Evolutionary conservation across 2,797 vertebrate genomes (phyloP), one percentile per base, ranked within the genome.

Genomic region (Cuniculus paca): DNA sequence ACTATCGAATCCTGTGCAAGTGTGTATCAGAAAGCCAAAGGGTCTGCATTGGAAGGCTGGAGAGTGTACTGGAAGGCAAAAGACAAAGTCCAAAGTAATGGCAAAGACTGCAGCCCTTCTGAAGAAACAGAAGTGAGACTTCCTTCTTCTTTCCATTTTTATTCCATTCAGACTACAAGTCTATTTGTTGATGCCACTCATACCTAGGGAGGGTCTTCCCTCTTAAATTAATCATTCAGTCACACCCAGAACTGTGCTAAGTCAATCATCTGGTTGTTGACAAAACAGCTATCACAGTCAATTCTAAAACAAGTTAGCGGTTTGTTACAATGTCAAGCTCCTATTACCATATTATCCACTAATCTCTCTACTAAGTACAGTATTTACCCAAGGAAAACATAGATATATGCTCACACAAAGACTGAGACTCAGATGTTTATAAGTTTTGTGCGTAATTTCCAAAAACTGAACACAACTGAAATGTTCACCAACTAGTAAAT

Each of bases 281-380:
- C 31, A 95, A 92, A 78, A 63, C 20, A 60, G 58, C 24, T 26
- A 60, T 60, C 24, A 26, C 22, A 50, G 60, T 34, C 61, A 82
- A 61, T 90, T 92, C 72, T 58, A 56, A 92, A 94, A 70, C 13
- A 79, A 13, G 52, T 52, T 48, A 45, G 7, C 54, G 39, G 50
- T 82, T 96, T 92, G 45, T 91, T 90, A 84, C 22, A 24, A 85
- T 92, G 68, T 91, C 86, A 92, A 83, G 60, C 2, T 14, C 36
- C 10, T 13, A n/a, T 28, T 42, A 82, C 16, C 12, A 9, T 54
- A 42, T 54, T 92, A 65, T 13, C 28, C 39, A 70, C 34, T 13
- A 86, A 86, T 20, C 56, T 36, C 26, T 83, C 11, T 34, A 70
- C 10, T 56, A 65, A 10, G 10, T 54, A 19, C 11, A 14, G 61